Evolutionary conservation across 2,113 vertebrate genomes (phyloP).

Genomic region (Pedetes capensis): DNA sequence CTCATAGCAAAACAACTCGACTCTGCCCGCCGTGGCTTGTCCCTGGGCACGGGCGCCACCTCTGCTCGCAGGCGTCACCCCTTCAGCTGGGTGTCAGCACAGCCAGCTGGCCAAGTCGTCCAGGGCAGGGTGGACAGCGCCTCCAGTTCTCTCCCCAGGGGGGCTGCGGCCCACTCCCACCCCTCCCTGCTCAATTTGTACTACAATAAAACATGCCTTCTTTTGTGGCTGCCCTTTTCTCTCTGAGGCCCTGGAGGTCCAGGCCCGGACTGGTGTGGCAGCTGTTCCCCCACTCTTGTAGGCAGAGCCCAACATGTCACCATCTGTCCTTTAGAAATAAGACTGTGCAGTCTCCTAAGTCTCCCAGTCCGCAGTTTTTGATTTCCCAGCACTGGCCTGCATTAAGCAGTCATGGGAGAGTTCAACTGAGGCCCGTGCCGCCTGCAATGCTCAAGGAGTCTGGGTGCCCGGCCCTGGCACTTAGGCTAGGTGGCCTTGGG

Average conservation of each 20-base stretch:
- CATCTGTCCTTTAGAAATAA: not conserved
- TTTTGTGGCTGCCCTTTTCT: not conserved
- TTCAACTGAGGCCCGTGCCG: accelerated
- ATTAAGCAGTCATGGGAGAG: accelerated
- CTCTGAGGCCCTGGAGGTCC: not conserved
- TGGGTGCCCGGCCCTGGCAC: accelerated
- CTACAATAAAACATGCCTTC: not conserved
- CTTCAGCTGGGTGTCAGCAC: not conserved
- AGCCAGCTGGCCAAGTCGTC: too few species aligned
- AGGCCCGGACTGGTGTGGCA: accelerated
- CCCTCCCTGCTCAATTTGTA: not conserved
- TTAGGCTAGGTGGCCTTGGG: not conserved
- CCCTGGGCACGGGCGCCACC: not conserved
- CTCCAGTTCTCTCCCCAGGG: not conserved
- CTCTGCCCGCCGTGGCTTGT: accelerated
- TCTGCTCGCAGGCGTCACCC: not conserved
- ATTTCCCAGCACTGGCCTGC: accelerated
- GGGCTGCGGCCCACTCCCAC: not conserved
- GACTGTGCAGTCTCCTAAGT: accelerated
- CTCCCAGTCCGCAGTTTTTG: not conserved
- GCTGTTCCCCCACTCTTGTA: not conserved
- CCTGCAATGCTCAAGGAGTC: not conserved
- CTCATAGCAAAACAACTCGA: not conserved
- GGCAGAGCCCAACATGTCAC: not conserved
- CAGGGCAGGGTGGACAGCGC: accelerated